phyloP scores from a whole-genome alignment of 92 coral and sea anemone species.

The Galaxea fascicularis region DNA sequence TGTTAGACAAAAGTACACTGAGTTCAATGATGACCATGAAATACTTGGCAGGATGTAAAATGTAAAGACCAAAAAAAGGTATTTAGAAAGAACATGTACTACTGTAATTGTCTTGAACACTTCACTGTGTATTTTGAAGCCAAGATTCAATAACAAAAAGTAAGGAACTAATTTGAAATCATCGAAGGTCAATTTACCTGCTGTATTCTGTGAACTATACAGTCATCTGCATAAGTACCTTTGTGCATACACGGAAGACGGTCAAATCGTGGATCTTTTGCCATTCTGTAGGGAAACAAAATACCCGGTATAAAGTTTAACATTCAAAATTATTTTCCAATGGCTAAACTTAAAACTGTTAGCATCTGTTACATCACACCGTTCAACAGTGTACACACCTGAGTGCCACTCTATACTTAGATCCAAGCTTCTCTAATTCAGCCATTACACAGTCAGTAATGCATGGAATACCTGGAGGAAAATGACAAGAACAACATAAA shows the following conservation, averaged over 20 bases:
- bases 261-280: conserved; percentile 94
- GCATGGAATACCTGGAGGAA: conserved; percentile 87
- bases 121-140: no score
- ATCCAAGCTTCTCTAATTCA: conserved; percentile 94
- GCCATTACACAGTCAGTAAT: conserved; percentile 99
- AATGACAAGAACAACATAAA: background rate
- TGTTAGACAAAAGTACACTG: no score
- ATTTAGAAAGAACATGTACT: no score
- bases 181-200: conserved; percentile 67
- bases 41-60: no score
- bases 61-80: no score
- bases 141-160: no score
- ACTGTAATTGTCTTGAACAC: no score
- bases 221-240: conserved; percentile 99
- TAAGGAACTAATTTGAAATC: background rate
- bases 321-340: no score
- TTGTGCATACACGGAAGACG: conserved; percentile 96
- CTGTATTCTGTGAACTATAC: conserved; percentile 92
- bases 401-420: conserved; percentile 95
- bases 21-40: no score
- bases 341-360: no score
- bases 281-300: conserved; percentile 71
- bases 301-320: no score
- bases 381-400: conserved; percentile 64
- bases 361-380: no score